A percentile compares a stretch with the other conserved stretches of the same genome.
phyloP scores from a whole-genome alignment of 2,888 invertebrate genomes.

The Dinocampus coccinellae region DNA sequence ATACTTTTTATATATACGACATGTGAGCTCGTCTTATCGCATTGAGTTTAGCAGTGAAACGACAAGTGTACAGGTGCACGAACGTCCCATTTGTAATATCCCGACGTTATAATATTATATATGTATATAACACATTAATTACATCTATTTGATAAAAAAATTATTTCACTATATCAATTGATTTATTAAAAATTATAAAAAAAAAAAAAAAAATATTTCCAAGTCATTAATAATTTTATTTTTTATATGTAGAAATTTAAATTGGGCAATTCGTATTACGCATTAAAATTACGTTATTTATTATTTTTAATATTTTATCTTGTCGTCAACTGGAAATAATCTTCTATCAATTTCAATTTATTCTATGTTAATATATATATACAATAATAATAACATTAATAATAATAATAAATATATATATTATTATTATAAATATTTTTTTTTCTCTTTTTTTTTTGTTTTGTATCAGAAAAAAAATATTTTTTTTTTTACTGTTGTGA shows the following conservation, averaged over 20 bases:
- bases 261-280: no score
- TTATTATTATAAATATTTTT: no score
- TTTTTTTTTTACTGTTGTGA: no score
- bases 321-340: background rate
- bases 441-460: no score
- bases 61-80: constrained; percentile 25
- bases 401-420: no score
- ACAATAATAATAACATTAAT: background rate
- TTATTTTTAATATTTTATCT: background rate
- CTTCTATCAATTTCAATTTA: background rate
- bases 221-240: background rate
- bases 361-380: background rate
- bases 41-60: background rate
- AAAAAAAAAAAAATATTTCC: no score
- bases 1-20: background rate
- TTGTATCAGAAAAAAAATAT: no score
- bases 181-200: no score
- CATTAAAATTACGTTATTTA: background rate
- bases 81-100: background rate
- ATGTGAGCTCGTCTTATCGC: constrained; percentile 15
- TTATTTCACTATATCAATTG: no score
- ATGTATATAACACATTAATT: no score
- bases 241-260: no score
- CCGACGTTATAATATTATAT: background rate
- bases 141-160: background rate